A percentile compares a stretch with the other conserved stretches of the same genome.
Conservation (phyloP, 2,113 vertebrate species). For the Cinclus mexicanus region DNA sequence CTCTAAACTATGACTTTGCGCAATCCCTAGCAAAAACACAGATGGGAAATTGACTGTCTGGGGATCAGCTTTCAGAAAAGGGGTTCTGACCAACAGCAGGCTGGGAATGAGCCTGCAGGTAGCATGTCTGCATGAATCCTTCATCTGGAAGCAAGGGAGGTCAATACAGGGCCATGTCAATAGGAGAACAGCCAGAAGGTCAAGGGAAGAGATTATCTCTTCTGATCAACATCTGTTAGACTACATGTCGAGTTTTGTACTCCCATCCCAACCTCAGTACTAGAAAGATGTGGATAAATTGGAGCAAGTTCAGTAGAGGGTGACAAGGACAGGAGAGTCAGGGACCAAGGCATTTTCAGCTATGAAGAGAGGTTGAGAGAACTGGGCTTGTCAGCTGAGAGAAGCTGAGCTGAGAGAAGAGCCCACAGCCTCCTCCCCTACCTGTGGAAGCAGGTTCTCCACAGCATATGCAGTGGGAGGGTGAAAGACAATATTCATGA, state of each 20-base stretch:
- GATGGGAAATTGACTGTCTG: background rate
- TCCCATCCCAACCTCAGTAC: background rate
- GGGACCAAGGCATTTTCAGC: background rate
- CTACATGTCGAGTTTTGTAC: background rate
- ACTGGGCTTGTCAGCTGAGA: background rate
- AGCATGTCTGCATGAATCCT: background rate
- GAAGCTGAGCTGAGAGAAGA: background rate
- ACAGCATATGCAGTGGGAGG: background rate
- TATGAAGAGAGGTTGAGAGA: background rate
- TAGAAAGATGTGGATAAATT: background rate
- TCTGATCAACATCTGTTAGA: background rate
- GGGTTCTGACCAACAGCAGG: background rate
- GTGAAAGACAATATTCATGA: background rate
- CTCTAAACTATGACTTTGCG: background rate
- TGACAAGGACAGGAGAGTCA: background rate
- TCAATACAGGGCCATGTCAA: background rate
- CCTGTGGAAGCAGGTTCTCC: background rate
- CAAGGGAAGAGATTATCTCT: background rate
- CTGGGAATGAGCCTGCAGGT: background rate
- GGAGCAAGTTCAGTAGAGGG: rapidly evolving
- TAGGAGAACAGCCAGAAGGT: background rate
- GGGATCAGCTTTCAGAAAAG: background rate
- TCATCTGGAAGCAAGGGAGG: background rate
- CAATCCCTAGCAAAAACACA: background rate
- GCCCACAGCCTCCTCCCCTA: background rate